phyloP scores from a whole-genome alignment of 1,140 invertebrate genomes.

The Probaryconus sp. region DNA sequence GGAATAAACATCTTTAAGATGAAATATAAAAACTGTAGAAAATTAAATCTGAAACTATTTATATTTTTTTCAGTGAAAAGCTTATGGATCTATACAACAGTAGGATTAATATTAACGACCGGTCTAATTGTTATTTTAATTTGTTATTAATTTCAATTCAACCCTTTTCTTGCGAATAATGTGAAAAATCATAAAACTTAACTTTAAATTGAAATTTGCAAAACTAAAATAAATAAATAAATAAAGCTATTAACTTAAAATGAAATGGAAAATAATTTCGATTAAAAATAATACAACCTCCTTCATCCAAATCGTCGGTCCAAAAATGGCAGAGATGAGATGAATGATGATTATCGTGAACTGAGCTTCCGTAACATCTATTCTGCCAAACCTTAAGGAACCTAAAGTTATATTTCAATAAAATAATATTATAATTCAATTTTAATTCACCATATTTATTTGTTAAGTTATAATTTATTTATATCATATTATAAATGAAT shows the following conservation, averaged over 20 bases:
- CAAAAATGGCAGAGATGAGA: constrained; percentile 91
- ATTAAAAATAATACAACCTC: constrained; percentile 81
- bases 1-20: neutral
- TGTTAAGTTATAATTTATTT: neutral
- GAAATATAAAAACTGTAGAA: constrained; percentile 6
- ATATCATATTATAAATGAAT: too few species aligned
- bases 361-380: constrained; percentile 99
- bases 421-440: constrained; percentile 29
- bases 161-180: too few species aligned
- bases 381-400: constrained; percentile 92
- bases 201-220: too few species aligned
- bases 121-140: constrained; percentile 76
- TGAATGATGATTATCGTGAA: constrained; percentile 95
- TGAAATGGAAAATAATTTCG: constrained; percentile 21
- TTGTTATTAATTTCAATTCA: too few species aligned
- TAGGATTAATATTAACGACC: constrained; percentile 78
- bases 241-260: too few species aligned
- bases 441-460: constrained; percentile 4
- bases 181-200: too few species aligned
- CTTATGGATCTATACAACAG: constrained; percentile 80
- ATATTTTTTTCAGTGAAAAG: constrained; percentile 71
- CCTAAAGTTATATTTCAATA: constrained; percentile 75
- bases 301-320: constrained; percentile 90
- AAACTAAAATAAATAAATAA: too few species aligned
- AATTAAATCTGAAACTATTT: constrained; percentile 15